These are phyloP conservation scores for Thoracochromis brauschi DNA, from an alignment of 2,113 vertebrate genomes.

Conservation along the genomic window DNA sequence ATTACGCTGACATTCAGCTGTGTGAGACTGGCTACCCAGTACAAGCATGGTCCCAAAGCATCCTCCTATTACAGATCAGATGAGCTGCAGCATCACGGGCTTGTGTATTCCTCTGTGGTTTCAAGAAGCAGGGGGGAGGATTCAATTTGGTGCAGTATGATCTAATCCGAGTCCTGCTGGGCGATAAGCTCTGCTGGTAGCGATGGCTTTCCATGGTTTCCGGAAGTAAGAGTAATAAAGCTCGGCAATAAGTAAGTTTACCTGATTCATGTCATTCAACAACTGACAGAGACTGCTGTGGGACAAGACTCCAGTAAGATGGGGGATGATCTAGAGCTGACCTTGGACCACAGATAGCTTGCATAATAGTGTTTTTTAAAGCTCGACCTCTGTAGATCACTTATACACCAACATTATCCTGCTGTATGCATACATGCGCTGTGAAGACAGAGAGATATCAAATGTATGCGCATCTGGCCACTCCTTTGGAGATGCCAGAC, in stretches of 20 bases:
- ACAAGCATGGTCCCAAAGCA: neutral
- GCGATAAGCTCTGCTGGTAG: slow-evolving; percentile 58
- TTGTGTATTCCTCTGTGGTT: slow-evolving; percentile 44
- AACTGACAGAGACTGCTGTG: slow-evolving; percentile 18
- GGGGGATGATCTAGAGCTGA: slow-evolving; percentile 34
- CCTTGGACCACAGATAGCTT: slow-evolving; percentile 33
- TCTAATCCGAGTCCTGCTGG: slow-evolving; percentile 65
- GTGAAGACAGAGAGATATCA: neutral
- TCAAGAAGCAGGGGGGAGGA: slow-evolving; percentile 32
- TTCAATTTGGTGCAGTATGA: slow-evolving; percentile 69
- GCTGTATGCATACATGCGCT: neutral
- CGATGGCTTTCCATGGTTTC: slow-evolving; percentile 31
- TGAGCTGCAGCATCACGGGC: slow-evolving; percentile 38
- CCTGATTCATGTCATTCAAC: slow-evolving; percentile 51
- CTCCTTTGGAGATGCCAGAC: slow-evolving; percentile 1
- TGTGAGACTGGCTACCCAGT: neutral
- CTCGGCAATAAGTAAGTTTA: slow-evolving; percentile 52
- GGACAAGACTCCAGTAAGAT: slow-evolving; percentile 10
- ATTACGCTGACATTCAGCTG: neutral
- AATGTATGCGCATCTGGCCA: neutral
- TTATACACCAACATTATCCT: slow-evolving; percentile 15
- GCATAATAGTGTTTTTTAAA: slow-evolving; percentile 9
- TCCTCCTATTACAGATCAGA: slow-evolving; percentile 35
- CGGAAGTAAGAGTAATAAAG: slow-evolving; percentile 56
- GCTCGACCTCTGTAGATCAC: slow-evolving; percentile 22